Percentiles rank a stretch among this genome's conserved stretches.
phyloP scores from a whole-genome alignment of 2,113 vertebrate species.

The Lophius piscatorius region DNA sequence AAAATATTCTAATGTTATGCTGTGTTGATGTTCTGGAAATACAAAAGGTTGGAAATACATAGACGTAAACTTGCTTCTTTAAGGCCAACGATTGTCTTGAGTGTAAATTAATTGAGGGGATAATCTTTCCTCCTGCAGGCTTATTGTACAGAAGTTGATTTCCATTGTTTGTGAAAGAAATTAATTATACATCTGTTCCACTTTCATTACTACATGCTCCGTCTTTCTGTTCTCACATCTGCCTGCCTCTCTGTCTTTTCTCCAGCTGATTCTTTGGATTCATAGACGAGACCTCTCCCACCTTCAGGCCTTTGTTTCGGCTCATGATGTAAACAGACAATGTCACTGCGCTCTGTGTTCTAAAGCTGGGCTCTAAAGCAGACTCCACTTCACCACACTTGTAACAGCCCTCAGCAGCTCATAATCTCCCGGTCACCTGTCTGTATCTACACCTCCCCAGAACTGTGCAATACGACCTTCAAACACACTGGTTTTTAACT shows the following conservation, averaged over 20 bases:
- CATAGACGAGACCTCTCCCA: constrained; percentile 55
- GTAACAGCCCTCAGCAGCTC: constrained; percentile 41
- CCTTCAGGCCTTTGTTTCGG: constrained; percentile 33
- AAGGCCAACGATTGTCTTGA: not conserved
- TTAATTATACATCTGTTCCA: not conserved
- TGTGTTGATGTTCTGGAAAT: too few relatives aligned
- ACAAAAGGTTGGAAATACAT: too few relatives aligned
- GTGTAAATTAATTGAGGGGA: not conserved
- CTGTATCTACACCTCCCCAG: constrained; percentile 28
- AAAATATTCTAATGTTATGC: too few relatives aligned
- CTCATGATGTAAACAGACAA: constrained; percentile 44
- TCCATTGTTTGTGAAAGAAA: not conserved
- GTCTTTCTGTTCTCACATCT: not conserved
- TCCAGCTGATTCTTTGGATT: constrained; percentile 77
- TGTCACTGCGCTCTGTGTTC: constrained; percentile 42
- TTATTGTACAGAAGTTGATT: not conserved
- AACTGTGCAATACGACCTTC: constrained; percentile 61
- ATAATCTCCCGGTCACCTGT: constrained; percentile 41
- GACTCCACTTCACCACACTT: constrained; percentile 53
- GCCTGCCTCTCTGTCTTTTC: constrained; percentile 10
- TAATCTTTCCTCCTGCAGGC: not conserved
- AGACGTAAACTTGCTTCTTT: not conserved
- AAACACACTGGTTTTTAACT: constrained; percentile 32
- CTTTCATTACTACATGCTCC: not conserved
- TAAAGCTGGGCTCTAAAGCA: constrained; percentile 38